Conservation (phyloP, 2,113 vertebrate species). For the Solea solea region DNA sequence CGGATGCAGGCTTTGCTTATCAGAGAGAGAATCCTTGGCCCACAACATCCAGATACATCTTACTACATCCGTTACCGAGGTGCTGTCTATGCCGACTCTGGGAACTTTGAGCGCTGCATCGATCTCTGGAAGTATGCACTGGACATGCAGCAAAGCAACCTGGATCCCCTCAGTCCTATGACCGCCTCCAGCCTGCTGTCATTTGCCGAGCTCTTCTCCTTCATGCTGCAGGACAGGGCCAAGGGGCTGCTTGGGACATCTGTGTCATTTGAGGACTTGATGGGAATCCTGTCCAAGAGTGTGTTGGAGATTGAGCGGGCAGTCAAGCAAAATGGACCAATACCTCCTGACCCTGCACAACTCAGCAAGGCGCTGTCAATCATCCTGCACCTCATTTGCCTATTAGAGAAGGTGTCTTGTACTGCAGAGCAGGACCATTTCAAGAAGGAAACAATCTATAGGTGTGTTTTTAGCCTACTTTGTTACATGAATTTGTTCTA, state of each 20-base stretch:
- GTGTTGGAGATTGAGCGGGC: conserved; percentile 97
- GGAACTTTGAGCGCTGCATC: conserved; percentile 98
- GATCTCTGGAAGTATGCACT: conserved; percentile 98
- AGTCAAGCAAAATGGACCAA: conserved; percentile 85
- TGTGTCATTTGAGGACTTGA: conserved; percentile 96
- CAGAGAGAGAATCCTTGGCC: conserved; percentile 95
- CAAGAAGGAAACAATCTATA: conserved; percentile 98
- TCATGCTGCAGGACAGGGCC: conserved; percentile 98
- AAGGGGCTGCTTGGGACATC: conserved; percentile 95
- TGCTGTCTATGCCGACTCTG: conserved; percentile 97
- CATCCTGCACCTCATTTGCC: conserved; percentile 97
- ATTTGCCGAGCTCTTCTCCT: conserved; percentile 98
- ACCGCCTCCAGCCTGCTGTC: conserved; percentile 96
- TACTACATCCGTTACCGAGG: conserved; percentile 98
- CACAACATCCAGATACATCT: conserved; percentile 97
- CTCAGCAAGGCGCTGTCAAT: conserved; percentile 98
- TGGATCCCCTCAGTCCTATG: conserved; percentile 97
- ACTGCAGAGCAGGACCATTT: conserved; percentile 93
- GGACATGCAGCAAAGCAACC: conserved; percentile 98
- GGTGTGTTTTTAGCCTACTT: conserved; percentile 46
- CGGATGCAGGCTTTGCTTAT: conserved; percentile 98
- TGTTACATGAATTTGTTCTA: not conserved
- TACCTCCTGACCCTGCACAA: conserved; percentile 90
- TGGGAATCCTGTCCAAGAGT: conserved; percentile 96
- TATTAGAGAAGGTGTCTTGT: conserved; percentile 97